Conservation (phyloP, 1,140 invertebrate genomes). For the roundworm (Caenorhabditis elegans) region WBcel235 BX284603.4:9717001-9717500, state of each 20-base stretch:
- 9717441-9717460: slow-evolving; percentile 23
- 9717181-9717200: no score
- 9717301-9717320: not conserved
- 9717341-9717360: not conserved
- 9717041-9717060: not conserved
- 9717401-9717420: slow-evolving; percentile 31
- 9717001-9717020: not conserved
- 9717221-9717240: no score
- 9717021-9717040: not conserved
- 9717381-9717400: not conserved
- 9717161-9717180: not conserved
- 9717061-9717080: slow-evolving; percentile 44
- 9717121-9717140: slow-evolving; percentile 31
- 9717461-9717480: slow-evolving; percentile 39
- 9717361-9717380: not conserved
- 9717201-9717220: no score
- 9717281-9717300: not conserved
- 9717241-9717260: no score
- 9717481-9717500: slow-evolving; percentile 50
- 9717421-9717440: not conserved
- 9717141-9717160: not conserved
- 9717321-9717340: not conserved
- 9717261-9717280: no score
- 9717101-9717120: slow-evolving; percentile 52
- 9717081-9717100: slow-evolving; percentile 47